phyloP scores from a whole-genome alignment of 2,888 invertebrate species.

The Morpho deidamia region DNA sequence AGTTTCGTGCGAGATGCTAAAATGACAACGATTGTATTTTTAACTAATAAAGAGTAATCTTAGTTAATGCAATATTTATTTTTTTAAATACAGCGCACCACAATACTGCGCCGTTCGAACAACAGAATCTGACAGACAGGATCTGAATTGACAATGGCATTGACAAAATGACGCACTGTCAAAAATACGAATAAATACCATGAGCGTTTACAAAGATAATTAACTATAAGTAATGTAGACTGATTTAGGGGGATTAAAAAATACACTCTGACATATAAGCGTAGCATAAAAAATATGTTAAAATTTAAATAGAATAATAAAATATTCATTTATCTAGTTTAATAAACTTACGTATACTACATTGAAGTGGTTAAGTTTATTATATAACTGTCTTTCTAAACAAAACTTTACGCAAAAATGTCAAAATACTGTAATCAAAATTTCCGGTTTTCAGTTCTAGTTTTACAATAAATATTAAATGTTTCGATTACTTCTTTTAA shows the following conservation, averaged over 20 bases:
- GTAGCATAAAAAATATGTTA: too few relatives aligned
- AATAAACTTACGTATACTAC: too few relatives aligned
- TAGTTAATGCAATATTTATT: slow-evolving; percentile 8
- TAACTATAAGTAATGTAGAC: not conserved
- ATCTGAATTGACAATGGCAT: not conserved
- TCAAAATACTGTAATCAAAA: not conserved
- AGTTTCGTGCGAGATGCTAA: not conserved
- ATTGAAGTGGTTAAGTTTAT: too few relatives aligned
- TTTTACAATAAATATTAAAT: slow-evolving; percentile 29
- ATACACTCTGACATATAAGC: too few relatives aligned
- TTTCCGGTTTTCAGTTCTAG: too few relatives aligned
- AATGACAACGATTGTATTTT: not conserved
- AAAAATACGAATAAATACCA: not conserved
- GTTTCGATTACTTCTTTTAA: slow-evolving; percentile 44
- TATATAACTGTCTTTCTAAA: too few relatives aligned
- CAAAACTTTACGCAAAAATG: not conserved
- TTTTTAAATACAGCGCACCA: slow-evolving; percentile 2
- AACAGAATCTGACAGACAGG: not conserved
- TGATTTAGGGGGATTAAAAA: not conserved
- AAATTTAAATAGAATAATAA: too few relatives aligned
- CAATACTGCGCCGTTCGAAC: not conserved
- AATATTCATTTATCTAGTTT: too few relatives aligned
- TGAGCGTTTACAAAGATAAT: not conserved
- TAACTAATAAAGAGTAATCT: not conserved
- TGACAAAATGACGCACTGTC: not conserved